These are phyloP conservation scores for Ormia ochracea DNA, from an alignment of 2,888 invertebrate genomes.

Conservation along the genomic window DNA sequence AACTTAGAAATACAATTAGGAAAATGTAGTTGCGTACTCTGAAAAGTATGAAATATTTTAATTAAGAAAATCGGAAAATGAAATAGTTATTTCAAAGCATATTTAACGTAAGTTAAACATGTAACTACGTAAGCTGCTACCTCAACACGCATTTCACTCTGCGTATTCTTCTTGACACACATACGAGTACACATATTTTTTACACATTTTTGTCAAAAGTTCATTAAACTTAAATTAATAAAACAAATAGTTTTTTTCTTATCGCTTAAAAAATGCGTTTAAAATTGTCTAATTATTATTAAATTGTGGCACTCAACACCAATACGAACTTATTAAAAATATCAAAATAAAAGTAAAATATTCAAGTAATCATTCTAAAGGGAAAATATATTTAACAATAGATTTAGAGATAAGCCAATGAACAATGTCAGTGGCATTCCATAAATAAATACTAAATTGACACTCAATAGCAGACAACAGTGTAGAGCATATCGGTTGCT, in stretches of 20 bases:
- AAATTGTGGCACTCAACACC: conserved; percentile 41
- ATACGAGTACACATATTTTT: too few relatives aligned
- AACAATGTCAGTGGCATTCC: conserved; percentile 31
- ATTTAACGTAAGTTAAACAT: too few relatives aligned
- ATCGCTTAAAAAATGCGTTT: conserved; percentile 26
- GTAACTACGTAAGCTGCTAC: too few relatives aligned
- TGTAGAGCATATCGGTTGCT: conserved; percentile 41
- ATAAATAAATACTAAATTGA: conserved; percentile 56
- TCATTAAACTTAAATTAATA: conserved; percentile 54
- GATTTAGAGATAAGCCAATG: conserved; percentile 40
- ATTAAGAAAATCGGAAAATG: too few relatives aligned
- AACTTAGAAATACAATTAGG: too few relatives aligned
- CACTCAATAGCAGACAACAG: conserved; percentile 51
- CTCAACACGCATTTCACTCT: too few relatives aligned
- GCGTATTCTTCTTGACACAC: too few relatives aligned
- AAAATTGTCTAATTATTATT: conserved; percentile 54
- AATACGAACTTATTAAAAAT: too few relatives aligned
- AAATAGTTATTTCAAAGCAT: too few relatives aligned
- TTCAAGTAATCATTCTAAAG: conserved; percentile 21
- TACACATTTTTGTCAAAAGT: conserved; percentile 8
- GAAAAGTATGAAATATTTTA: too few relatives aligned
- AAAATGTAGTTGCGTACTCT: too few relatives aligned
- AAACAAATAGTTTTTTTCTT: conserved; percentile 52
- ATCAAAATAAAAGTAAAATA: conserved; percentile 16
- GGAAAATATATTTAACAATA: neutral